Evolutionary conservation across 2,888 invertebrate species (phyloP).

Genomic region (Uropetala carovei): DNA sequence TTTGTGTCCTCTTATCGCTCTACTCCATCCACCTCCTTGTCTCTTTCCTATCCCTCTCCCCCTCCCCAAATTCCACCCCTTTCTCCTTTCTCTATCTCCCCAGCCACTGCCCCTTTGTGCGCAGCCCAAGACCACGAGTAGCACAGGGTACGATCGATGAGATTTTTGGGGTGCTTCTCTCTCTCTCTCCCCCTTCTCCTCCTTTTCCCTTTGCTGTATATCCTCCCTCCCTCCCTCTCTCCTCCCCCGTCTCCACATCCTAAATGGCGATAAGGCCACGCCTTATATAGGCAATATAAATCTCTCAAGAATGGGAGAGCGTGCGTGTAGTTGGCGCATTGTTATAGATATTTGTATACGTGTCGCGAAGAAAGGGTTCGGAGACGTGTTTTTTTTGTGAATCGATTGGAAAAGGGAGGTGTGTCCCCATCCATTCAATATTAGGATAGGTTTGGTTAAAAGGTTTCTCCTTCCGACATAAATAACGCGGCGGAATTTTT

Average conservation of each 20-base stretch:
- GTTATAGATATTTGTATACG: too few relatives aligned
- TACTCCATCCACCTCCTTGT: neutral
- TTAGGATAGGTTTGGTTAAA: too few relatives aligned
- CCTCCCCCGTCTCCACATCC: neutral
- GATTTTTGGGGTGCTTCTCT: neutral
- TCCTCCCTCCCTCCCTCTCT: neutral
- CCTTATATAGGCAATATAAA: neutral
- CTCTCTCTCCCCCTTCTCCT: too few relatives aligned
- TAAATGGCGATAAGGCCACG: slow-evolving; percentile 1
- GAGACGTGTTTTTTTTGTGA: too few relatives aligned
- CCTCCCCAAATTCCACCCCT: neutral
- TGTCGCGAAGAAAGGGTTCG: too few relatives aligned
- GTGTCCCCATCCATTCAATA: too few relatives aligned
- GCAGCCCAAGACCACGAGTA: neutral
- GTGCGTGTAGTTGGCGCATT: too few relatives aligned
- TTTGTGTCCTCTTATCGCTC: neutral
- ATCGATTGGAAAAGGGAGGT: too few relatives aligned
- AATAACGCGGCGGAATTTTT: neutral
- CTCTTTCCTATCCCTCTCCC: neutral
- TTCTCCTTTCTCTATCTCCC: neutral
- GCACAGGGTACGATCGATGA: neutral
- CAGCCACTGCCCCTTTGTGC: neutral
- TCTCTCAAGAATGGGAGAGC: neutral
- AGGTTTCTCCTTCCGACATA: neutral
- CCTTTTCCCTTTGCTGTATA: neutral